Evolutionary conservation across 2,888 invertebrate genomes (phyloP), one percentile per base, ranked within the genome.

Genomic region (Dicranocentrus wangi): DNA sequence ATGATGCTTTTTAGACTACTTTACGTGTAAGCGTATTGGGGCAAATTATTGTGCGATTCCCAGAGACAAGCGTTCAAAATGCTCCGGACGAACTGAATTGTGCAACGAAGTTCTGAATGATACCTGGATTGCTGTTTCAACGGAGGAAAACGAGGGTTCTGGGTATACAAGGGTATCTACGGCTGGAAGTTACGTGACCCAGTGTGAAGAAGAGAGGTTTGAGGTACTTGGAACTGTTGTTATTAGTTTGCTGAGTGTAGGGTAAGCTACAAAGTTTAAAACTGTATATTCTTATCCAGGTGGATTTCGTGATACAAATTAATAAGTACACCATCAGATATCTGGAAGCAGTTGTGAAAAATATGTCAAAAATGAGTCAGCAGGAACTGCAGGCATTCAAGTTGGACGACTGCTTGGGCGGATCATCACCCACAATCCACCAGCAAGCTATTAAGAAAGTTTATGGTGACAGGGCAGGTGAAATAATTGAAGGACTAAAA

Each of bases 131-230:
- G 98, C 98, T 0, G 98, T 99, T 89, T 99, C 99, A 0, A 97
- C 98, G 0, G 99, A 99, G 99, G 99, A 99, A 89, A n/a, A 99
- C 88, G 98, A 98, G 0, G 97, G 98, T 0, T 98, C 97, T 89
- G 98, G 99, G 17, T 97, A 97, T 71, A 97, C 97, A 0, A 92
- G 98, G 58, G 99, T 99, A 91, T 98, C 98, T 0, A 96, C 96
- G 88, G 98, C 95, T 88, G 99, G 99, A 88, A 99, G 99, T 89
- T 96, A 95, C 87, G 98, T 99, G 88, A 99, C 98, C 89, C 91
- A 96, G 17, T 97, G 96, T 89, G 99, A 99, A 89, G 99, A 99
- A 89, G 99, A 99, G 89, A 91, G 98, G 86, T 98, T 97, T 90
- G 98, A 98, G 91, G 92, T 92, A 79, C n/a, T n/a, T n/a, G n/a